These are phyloP conservation scores for Ethmia dodecea DNA, from an alignment of 2,888 invertebrate species.

Conservation along the genomic window DNA sequence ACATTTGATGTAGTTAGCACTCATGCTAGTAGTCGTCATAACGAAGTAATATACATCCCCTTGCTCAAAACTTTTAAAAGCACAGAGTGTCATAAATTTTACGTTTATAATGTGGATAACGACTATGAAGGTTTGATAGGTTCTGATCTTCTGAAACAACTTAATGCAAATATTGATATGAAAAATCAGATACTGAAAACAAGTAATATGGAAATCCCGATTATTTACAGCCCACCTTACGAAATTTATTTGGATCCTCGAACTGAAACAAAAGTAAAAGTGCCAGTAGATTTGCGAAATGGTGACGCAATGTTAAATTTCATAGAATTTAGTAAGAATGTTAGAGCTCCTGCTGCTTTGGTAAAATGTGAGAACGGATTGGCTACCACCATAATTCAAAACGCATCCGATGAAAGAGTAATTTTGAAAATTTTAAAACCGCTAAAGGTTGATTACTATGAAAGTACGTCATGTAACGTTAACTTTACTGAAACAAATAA, in stretches of 20 bases:
- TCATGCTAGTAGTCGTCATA: slow-evolving; percentile 11
- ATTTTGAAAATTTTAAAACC: slow-evolving; percentile 6
- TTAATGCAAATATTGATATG: slow-evolving; percentile 13
- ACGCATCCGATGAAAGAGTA: slow-evolving; percentile 1
- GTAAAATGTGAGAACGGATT: slow-evolving; percentile 9
- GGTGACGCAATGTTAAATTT: slow-evolving; percentile 10
- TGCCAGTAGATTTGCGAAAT: slow-evolving; percentile 1
- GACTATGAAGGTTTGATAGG: slow-evolving; percentile 19
- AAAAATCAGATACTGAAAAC: slow-evolving; percentile 6
- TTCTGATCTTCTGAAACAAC: slow-evolving; percentile 14
- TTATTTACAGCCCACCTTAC: slow-evolving; percentile 13
- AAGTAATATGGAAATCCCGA: slow-evolving; percentile 11
- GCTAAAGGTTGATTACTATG: slow-evolving; percentile 2
- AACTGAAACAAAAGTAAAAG: not conserved
- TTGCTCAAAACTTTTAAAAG: slow-evolving; percentile 8
- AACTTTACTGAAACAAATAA: too few species aligned
- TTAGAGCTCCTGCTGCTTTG: slow-evolving; percentile 13
- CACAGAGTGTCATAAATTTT: slow-evolving; percentile 15
- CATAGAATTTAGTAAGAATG: slow-evolving; percentile 6
- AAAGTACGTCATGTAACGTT: not conserved
- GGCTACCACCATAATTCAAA: slow-evolving; percentile 10
- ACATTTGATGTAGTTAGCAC: slow-evolving; percentile 11
- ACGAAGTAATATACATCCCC: slow-evolving; percentile 7
- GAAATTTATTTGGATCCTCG: not conserved
- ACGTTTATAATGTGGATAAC: slow-evolving; percentile 16